Conservation (phyloP, 2,797 vertebrate genomes). For the Sebastes kiyomatsui region DNA sequence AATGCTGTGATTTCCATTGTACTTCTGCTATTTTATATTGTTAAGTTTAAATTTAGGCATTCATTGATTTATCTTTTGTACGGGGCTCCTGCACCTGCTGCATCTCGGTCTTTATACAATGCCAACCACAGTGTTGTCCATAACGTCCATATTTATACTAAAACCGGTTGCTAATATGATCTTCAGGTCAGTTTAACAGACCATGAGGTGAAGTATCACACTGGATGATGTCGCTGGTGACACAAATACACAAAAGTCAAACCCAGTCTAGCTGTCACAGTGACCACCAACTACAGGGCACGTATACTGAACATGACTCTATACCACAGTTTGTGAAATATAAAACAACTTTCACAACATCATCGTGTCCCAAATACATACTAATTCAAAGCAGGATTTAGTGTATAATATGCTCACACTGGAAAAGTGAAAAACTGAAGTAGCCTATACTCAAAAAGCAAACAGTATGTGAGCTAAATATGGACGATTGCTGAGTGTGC, state of each 20-base stretch:
- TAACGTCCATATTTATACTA: too few species aligned
- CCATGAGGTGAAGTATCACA: too few species aligned
- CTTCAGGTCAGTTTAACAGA: neutral
- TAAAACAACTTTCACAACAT: neutral
- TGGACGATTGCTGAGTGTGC: fast-evolving
- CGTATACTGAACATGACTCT: neutral
- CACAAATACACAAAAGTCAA: neutral
- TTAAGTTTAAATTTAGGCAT: neutral
- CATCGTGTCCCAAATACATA: neutral
- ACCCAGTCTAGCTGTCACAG: neutral
- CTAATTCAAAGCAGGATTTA: neutral
- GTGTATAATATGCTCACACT: neutral
- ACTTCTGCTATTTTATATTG: neutral
- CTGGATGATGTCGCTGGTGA: neutral
- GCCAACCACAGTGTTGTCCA: too few species aligned
- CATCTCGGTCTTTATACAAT: too few species aligned
- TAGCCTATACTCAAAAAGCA: too few species aligned
- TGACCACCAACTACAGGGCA: neutral
- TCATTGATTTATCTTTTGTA: neutral
- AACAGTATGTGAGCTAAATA: fast-evolving
- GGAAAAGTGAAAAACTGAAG: neutral
- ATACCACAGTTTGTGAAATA: too few species aligned
- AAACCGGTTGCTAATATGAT: too few species aligned
- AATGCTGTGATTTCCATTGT: neutral
- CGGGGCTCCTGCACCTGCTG: too few species aligned